Percentiles rank a stretch among this genome's conserved stretches.
These are phyloP conservation scores for Morinoia aosen DNA, from an alignment of 2,888 invertebrate genomes.

Conservation along the genomic window DNA sequence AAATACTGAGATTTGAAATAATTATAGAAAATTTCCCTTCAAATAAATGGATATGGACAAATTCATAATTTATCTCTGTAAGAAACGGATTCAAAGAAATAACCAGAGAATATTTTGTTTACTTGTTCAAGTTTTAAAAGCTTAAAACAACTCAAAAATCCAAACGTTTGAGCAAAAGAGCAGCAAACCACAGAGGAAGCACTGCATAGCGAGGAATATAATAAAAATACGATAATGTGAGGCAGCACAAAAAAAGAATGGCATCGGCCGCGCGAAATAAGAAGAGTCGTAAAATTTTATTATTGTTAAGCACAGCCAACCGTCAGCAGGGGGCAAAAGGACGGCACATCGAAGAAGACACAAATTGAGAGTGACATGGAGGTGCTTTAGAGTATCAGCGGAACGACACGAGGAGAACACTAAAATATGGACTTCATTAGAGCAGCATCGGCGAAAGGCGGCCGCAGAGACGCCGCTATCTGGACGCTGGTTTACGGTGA, in stretches of 20 bases:
- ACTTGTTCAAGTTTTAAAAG: too few species aligned
- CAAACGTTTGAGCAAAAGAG: neutral
- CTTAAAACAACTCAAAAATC: neutral
- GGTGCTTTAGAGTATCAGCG: neutral
- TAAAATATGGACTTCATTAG: slow-evolving; percentile 12
- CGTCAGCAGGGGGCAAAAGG: neutral
- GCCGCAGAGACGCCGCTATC: neutral
- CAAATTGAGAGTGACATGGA: neutral
- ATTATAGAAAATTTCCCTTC: too few species aligned
- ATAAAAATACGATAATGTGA: neutral
- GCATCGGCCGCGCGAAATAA: neutral
- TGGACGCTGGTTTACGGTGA: neutral
- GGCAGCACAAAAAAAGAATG: neutral
- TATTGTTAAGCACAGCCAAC: neutral
- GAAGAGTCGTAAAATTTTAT: neutral
- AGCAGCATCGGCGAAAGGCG: neutral
- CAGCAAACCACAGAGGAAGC: neutral
- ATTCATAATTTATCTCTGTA: too few species aligned
- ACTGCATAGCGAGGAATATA: neutral
- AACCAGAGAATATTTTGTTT: too few species aligned
- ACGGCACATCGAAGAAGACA: neutral
- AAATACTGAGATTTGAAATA: too few species aligned
- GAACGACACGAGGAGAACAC: slow-evolving; percentile 2
- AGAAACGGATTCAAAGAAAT: too few species aligned
- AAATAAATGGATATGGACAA: too few species aligned